Evolutionary conservation across 1,140 invertebrate species (phyloP).

Genomic region (Macrobrachium nipponense): DNA sequence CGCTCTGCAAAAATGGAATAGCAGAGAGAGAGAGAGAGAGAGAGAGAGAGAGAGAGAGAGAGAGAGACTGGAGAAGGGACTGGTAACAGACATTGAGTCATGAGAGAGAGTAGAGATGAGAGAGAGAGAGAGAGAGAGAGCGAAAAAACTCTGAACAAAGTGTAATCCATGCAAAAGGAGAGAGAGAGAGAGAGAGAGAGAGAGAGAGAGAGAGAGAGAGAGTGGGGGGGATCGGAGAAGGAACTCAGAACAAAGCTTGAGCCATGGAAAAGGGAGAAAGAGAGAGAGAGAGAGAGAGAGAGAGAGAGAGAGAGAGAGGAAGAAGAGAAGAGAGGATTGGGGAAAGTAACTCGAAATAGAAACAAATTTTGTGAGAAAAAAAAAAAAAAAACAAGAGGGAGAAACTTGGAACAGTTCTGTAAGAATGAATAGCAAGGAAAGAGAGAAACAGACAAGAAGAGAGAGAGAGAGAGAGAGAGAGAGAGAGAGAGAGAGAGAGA

Average conservation of each 20-base stretch:
- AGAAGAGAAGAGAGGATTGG: neutral
- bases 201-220: neutral
- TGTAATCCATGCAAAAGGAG: neutral
- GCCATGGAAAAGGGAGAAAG: neutral
- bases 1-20: neutral
- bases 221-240: neutral
- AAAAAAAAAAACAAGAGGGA: neutral
- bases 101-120: neutral
- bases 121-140: neutral
- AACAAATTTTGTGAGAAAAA: neutral
- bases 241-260: neutral
- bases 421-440: neutral
- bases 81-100: neutral
- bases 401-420: neutral
- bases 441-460: neutral
- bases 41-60: neutral
- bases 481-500: conserved; percentile 24
- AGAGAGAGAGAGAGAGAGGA: neutral
- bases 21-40: conserved; percentile 30
- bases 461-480: conserved; percentile 19
- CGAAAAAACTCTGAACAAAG: neutral
- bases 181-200: neutral
- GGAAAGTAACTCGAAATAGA: neutral
- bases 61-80: neutral
- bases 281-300: conserved; percentile 1